Evolutionary conservation across 2,888 invertebrate genomes (phyloP).

Genomic region (Uropetala carovei): DNA sequence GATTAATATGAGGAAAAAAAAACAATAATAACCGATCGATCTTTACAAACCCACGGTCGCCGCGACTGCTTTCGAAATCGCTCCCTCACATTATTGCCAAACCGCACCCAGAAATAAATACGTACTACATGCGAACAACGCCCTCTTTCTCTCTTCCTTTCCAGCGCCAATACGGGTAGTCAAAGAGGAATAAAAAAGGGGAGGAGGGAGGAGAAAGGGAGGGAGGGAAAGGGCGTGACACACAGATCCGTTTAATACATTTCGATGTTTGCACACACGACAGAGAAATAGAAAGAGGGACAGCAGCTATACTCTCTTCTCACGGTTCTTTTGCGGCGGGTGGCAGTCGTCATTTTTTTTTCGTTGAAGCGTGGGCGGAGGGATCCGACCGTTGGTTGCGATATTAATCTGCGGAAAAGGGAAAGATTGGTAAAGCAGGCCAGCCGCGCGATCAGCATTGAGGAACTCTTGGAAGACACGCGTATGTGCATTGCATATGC

Average conservation of each 20-base stretch:
- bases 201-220: neutral
- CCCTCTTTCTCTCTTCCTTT: neutral
- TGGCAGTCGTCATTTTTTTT: neutral
- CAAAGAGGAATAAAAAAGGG: neutral
- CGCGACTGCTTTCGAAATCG: neutral
- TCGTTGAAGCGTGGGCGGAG: neutral
- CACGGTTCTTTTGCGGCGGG: slow-evolving; percentile 34
- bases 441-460: neutral
- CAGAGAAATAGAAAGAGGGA: neutral
- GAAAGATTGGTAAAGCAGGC: slow-evolving; percentile 5
- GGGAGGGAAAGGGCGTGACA: neutral
- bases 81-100: neutral
- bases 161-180: neutral
- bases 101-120: neutral
- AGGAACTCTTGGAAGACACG: neutral
- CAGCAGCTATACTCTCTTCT: slow-evolving; percentile 13
- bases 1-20: neutral
- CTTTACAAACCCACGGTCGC: neutral
- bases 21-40: too few species aligned
- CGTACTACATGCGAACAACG: neutral
- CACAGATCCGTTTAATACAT: slow-evolving; percentile 21
- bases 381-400: slow-evolving; percentile 1
- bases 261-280: slow-evolving; percentile 28
- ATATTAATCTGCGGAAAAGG: slow-evolving; percentile 19
- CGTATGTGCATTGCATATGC: neutral